A percentile compares a stretch with the other conserved stretches of the same genome.
These are phyloP conservation scores for Remorina albescens DNA, from an alignment of 2,797 vertebrate species.

Conservation along the genomic window DNA sequence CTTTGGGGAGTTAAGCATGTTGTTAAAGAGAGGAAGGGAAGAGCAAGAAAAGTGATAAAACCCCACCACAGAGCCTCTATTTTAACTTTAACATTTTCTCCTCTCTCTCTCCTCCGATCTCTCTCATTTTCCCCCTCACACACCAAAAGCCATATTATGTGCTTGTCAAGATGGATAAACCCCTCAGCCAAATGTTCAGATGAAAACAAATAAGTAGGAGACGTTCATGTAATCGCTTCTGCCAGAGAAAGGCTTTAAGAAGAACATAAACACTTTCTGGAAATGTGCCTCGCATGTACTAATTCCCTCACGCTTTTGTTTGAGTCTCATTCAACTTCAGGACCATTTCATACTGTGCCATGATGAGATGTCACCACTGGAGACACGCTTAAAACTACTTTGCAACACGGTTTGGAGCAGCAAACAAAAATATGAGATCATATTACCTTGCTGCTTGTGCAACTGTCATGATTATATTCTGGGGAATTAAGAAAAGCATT, in stretches of 20 bases:
- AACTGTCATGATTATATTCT: slow-evolving; percentile 77
- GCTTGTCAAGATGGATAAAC: slow-evolving; percentile 88
- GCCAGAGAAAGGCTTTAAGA: slow-evolving; percentile 88
- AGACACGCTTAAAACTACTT: slow-evolving; percentile 85
- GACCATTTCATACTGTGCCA: slow-evolving; percentile 80
- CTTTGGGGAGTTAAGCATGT: slow-evolving; percentile 84
- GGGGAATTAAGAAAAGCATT: slow-evolving; percentile 73
- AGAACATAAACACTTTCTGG: slow-evolving; percentile 86
- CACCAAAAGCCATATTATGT: slow-evolving; percentile 86
- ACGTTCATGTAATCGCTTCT: slow-evolving; percentile 88
- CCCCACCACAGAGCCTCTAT: slow-evolving; percentile 75
- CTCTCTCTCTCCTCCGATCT: slow-evolving; percentile 72
- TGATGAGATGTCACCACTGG: slow-evolving; percentile 84
- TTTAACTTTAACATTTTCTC: slow-evolving; percentile 83
- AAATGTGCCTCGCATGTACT: slow-evolving; percentile 84
- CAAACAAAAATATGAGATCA: slow-evolving; percentile 78
- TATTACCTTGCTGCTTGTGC: slow-evolving; percentile 78
- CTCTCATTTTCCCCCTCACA: slow-evolving; percentile 79
- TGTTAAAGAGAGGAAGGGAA: slow-evolving; percentile 77
- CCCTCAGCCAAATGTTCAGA: slow-evolving; percentile 85
- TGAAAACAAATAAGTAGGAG: slow-evolving; percentile 87
- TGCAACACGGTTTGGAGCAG: slow-evolving; percentile 75
- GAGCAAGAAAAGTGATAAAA: slow-evolving; percentile 81
- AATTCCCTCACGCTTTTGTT: slow-evolving; percentile 86
- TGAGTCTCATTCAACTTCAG: slow-evolving; percentile 86